Base-by-base conservation (phyloP, 1,140 invertebrate species). In the Aradophagus sp. region DNA sequence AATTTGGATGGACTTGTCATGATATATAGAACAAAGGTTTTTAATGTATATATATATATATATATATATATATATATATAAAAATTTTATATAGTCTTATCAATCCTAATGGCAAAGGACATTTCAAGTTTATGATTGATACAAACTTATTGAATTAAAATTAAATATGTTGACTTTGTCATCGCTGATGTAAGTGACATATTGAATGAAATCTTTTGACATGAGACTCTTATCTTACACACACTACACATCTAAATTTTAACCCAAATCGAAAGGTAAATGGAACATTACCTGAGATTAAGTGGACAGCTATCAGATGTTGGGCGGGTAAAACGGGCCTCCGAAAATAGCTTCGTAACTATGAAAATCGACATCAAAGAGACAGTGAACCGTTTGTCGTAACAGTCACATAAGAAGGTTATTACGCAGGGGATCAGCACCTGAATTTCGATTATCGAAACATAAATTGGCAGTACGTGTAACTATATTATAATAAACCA, bases 321-420 rank as follows among this genome's bases (percentile, higher is more conserved):
- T 26, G 27, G 34, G 1, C 20, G 7, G n/a, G 41, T 31, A 26
- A 48, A 65, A 59, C 23, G 23, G 36, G 10, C 13, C 17, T 47
- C 62, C 41, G 29, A 73, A 73, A 76, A 74, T 71, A 74, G 66
- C 20, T 26, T 10, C 19, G 13, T 14, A 63, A 62, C 48, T 73
- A 34, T 38, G 52, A 66, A 65, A 73, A 65, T 75, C 63, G 61
- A 58, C 52, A 52, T 61, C 36, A 45, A 76, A 56, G 62, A 71
- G 74, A 67, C 66, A 61, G 74, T 58, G 36, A 71, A 70, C 32
- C 36, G 27, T 67, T 38, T 53, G 26, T 32, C 44, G 31, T 52
- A 31, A 42, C 23, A 48, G 8, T 56, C 27, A 19, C 34, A 48
- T 62, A 59, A 45, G 32, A 66, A 69, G 65, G 70, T 75, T 73